Evolutionary conservation across 2,113 vertebrate species (phyloP), one percentile per base, ranked within the genome.

Genomic region (Oenanthe oenanthe): DNA sequence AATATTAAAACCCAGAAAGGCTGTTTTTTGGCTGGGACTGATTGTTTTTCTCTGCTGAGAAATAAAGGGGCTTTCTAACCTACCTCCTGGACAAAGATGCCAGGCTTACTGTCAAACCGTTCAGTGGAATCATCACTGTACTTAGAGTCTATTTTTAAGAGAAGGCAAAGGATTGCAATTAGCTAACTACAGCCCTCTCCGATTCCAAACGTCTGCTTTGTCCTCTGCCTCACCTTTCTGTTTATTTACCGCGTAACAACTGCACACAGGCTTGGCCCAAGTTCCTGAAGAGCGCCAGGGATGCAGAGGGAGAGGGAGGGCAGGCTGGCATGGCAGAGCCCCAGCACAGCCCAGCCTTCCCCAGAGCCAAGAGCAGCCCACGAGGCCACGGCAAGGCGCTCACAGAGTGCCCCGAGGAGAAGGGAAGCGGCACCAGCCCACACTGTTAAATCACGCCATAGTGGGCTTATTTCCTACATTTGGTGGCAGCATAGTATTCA

Each of bases 401-500:
- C 38, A 0, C 60, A 15, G 43, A 1, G 0, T 34, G 32, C 15
- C 53, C 58, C 7, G 9, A 20, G 60, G 51, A 31, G 14, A 19
- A 45, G 66, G 72, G 51, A 51, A 43, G 54, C 63, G 12, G 72
- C 63, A 8, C 83, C 76, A 80, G 68, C 84, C 73, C 93, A 9
- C 43, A 0, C 67, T 31, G 43, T 14, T 71, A 53, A 63, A 71
- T 36, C 80, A 7, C 3, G 4, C 86, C 81, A 68, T 17, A 82
- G 28, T 1, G 89, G 93, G 77, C 54, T 89, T 34, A 12, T 75
- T 95, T 89, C 91, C 81, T 94, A 95, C 95, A 62, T 97, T 94
- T 95, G 96, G 94, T 95, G 96, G 96, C 96, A 97, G 95, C 95
- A 97, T 53, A 95, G 93, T 60, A 93, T 91, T 94, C 89, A 8